Percentiles rank a stretch among this genome's conserved stretches.
Evolutionary conservation across 2,888 invertebrate genomes (phyloP).

Genomic region (Oligia strigilis): DNA sequence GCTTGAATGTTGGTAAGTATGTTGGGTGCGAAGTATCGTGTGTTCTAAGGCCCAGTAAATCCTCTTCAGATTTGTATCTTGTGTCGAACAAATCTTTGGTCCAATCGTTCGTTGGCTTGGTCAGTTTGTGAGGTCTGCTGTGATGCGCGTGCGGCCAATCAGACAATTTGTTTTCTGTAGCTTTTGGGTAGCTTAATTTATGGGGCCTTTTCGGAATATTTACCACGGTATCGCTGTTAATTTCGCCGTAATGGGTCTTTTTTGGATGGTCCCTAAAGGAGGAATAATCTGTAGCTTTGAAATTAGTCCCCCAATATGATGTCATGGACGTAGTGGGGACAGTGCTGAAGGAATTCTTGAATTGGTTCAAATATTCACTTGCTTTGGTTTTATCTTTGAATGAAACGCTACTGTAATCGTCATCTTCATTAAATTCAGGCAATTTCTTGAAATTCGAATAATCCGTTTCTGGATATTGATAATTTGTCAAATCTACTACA

Average conservation of each 20-base stretch:
- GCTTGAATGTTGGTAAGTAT: slow-evolving; percentile 80
- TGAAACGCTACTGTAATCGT: slow-evolving; percentile 72
- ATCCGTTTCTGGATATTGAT: slow-evolving; percentile 78
- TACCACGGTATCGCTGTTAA: slow-evolving; percentile 78
- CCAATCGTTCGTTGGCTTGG: slow-evolving; percentile 79
- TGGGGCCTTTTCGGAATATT: slow-evolving; percentile 83
- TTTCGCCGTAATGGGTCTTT: slow-evolving; percentile 74
- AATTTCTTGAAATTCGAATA: slow-evolving; percentile 79
- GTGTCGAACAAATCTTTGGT: slow-evolving; percentile 77
- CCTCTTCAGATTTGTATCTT: slow-evolving; percentile 86
- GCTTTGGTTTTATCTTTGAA: slow-evolving; percentile 78
- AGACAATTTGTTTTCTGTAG: slow-evolving; percentile 72
- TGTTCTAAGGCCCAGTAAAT: slow-evolving; percentile 84
- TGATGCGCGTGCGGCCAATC: slow-evolving; percentile 77
- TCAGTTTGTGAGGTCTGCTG: slow-evolving; percentile 74
- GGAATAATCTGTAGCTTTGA: slow-evolving; percentile 78
- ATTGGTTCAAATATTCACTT: slow-evolving; percentile 78
- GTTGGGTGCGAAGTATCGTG: slow-evolving; percentile 84
- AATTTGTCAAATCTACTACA: slow-evolving; percentile 76
- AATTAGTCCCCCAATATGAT: slow-evolving; percentile 83
- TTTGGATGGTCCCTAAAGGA: slow-evolving; percentile 76
- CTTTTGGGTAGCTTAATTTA: slow-evolving; percentile 75
- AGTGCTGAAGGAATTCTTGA: slow-evolving; percentile 78
- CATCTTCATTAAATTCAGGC: slow-evolving; percentile 76
- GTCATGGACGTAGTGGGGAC: slow-evolving; percentile 75